A percentile compares a stretch with the other conserved stretches of the same genome.
These are phyloP conservation scores for Callithrix jacchus DNA, from an alignment of 2,113 vertebrate species.

Conservation along the genomic window DNA sequence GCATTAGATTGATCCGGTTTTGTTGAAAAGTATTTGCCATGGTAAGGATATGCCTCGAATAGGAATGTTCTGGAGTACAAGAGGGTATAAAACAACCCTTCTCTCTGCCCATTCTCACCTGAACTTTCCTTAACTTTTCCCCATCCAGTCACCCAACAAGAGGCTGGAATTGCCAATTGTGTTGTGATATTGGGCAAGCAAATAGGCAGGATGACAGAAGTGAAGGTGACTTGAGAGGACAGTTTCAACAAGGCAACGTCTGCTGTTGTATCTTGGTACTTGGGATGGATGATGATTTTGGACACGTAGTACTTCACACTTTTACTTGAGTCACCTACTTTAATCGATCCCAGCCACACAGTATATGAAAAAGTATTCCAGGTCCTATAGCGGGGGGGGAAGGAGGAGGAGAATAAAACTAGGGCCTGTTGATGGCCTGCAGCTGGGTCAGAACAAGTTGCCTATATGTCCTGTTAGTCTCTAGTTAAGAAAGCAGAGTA, in stretches of 20 bases:
- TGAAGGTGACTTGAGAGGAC: slow-evolving; percentile 10
- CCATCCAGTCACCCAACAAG: slow-evolving; percentile 66
- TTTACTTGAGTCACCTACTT: background rate
- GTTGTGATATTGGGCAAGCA: slow-evolving; percentile 42
- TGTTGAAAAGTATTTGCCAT: slow-evolving; percentile 9
- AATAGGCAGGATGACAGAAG: slow-evolving; percentile 34
- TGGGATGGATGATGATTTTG: background rate
- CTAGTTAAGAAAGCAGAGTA: background rate
- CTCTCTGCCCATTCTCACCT: slow-evolving; percentile 34
- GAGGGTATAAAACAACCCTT: background rate
- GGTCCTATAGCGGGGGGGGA: background rate
- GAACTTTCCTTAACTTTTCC: background rate
- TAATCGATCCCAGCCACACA: slow-evolving; percentile 27
- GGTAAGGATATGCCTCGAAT: background rate
- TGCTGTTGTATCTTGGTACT: accelerated
- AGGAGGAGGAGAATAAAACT: background rate
- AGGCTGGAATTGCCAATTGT: background rate
- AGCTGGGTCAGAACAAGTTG: background rate
- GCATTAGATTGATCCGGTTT: slow-evolving; percentile 1
- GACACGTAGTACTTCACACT: background rate
- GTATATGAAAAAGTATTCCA: background rate
- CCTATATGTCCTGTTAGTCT: background rate
- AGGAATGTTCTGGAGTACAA: background rate
- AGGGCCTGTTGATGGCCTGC: background rate
- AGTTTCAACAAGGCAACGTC: slow-evolving; percentile 59